Evolutionary conservation across 2,113 vertebrate species (phyloP).

Genomic region (Ptilorrhoa leucosticta): DNA sequence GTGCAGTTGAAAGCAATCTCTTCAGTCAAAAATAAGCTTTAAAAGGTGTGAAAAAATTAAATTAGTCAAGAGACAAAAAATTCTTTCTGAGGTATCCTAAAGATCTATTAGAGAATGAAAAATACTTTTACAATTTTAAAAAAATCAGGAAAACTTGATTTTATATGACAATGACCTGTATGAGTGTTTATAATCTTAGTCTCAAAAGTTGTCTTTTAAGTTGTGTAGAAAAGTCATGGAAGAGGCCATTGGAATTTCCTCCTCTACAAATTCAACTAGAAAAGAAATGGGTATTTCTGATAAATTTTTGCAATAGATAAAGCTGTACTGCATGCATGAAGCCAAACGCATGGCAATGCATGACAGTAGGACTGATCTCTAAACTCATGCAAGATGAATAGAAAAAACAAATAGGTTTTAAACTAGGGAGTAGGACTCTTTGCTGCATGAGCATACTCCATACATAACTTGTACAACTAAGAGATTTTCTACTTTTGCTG

Average conservation of each 20-base stretch:
- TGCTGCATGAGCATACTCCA: not conserved
- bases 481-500: not conserved
- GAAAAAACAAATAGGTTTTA: not conserved
- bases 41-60: not conserved
- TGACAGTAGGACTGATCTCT: not conserved
- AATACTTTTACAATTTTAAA: not conserved
- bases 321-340: not conserved
- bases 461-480: not conserved
- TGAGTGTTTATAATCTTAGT: not conserved
- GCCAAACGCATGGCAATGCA: not conserved
- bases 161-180: not conserved
- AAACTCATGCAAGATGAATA: not conserved
- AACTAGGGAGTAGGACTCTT: not conserved
- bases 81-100: not conserved
- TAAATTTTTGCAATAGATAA: not conserved
- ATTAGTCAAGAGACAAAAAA: not conserved
- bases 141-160: not conserved
- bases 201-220: not conserved
- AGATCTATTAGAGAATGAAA: not conserved
- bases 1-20: not conserved
- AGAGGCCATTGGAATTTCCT: not conserved
- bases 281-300: not conserved
- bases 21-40: not conserved
- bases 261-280: not conserved
- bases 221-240: not conserved